phyloP scores from a whole-genome alignment of 1,140 invertebrate genomes.

The Drosophila lowei region DNA sequence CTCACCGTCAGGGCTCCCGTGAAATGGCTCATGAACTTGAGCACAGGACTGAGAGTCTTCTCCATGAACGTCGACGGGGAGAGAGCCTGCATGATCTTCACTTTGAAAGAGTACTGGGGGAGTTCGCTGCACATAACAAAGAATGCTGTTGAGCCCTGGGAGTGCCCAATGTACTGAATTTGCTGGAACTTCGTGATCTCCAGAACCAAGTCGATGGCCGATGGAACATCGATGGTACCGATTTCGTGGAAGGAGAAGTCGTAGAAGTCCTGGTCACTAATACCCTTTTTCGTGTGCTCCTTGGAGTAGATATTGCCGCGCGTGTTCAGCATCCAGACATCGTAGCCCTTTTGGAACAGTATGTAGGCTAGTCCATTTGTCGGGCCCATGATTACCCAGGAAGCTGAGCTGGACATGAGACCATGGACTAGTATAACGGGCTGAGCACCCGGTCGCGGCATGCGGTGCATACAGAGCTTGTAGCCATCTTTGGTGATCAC shows the following conservation, averaged over 20 bases:
- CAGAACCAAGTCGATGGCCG: constrained; percentile 87
- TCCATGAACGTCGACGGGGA: constrained; percentile 84
- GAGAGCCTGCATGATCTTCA: constrained; percentile 85
- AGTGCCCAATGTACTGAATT: constrained; percentile 84
- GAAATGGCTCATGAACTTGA: constrained; percentile 30
- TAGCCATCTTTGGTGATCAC: constrained; percentile 84
- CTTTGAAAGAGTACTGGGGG: constrained; percentile 87
- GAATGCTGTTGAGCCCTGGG: constrained; percentile 85
- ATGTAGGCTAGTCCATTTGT: constrained; percentile 84
- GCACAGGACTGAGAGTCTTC: constrained; percentile 31
- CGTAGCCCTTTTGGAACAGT: constrained; percentile 87
- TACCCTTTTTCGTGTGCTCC: constrained; percentile 83
- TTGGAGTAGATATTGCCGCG: constrained; percentile 84
- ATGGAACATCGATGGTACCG: constrained; percentile 88
- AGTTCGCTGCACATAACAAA: constrained; percentile 86
- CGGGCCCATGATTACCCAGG: constrained; percentile 85
- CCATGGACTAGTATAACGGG: constrained; percentile 76
- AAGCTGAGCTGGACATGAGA: constrained; percentile 83
- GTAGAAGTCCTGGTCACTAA: constrained; percentile 74
- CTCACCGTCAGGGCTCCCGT: constrained; percentile 35
- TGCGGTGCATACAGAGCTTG: constrained; percentile 83
- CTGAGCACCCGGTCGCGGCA: constrained; percentile 33
- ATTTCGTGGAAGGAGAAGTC: constrained; percentile 88
- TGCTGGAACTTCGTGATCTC: constrained; percentile 79
- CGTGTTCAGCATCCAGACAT: constrained; percentile 86